Evolutionary conservation across 2,888 invertebrate species (phyloP), one percentile per base, ranked within the genome.

Genomic region (Muschampia staudingeri): DNA sequence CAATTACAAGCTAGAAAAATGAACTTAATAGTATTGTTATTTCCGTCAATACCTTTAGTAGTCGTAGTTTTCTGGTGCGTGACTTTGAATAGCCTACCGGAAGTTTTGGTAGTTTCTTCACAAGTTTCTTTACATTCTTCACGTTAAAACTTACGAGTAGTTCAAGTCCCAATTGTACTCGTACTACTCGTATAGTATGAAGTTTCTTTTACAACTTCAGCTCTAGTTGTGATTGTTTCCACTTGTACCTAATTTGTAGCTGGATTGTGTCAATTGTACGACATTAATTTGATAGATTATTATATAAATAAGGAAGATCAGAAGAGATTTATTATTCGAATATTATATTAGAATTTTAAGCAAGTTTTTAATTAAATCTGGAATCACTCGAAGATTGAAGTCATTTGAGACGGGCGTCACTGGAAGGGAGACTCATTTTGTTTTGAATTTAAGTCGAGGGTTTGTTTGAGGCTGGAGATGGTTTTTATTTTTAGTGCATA

Each of bases 101-200:
- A 61, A 25, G 61, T 61, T 61, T 61, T 4, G 12, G 61, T 65
- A 14, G 30, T 25, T 65, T 5, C 14, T 65, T 61, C 56, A 25
- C 19, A 65, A 65, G 61, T 30, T 65, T 25, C 25, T 56, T 30
- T 30, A 65, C 30, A 65, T 65, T 30, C 61, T 65, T 65, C 61
- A 61, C 25, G 61, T 61, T 30, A 30, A 14, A 65, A 65, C 30
- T 65, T 65, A 25, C 12, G 30, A 65, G 30, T 30, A 65, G 61
- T 30, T 65, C 12, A 12, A 30, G 30, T 65, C 65, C 25, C 65
- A 65, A 30, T 65, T 30, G 65, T 65, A 30, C 19, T 30, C 65
- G 65, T 30, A 65, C 30, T 25, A 30, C 12, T 40, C 25, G 25
- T 25, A 25, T 25, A 25, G 25, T 25, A 25, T 25, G 14, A 65